phyloP scores from a whole-genome alignment of 2,888 invertebrate genomes.

The Eupeodes luniger region DNA sequence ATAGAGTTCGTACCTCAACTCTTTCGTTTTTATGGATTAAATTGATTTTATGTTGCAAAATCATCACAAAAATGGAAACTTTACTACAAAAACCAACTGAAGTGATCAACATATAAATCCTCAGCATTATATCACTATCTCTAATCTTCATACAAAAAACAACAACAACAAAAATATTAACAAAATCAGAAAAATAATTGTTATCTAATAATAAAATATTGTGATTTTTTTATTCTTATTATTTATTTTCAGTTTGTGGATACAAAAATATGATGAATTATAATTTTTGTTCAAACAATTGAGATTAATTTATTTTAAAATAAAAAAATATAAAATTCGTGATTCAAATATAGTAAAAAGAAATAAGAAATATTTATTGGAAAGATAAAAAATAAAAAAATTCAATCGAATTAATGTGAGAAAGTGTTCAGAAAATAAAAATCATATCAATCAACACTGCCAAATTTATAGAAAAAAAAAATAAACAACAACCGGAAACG shows the following conservation, averaged over 20 bases:
- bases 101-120: slow-evolving; percentile 42
- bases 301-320: slow-evolving; percentile 62
- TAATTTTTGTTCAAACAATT: slow-evolving; percentile 74
- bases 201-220: slow-evolving; percentile 47
- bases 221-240: slow-evolving; percentile 32
- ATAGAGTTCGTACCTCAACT: slow-evolving; percentile 3
- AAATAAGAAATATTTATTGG: slow-evolving; percentile 13
- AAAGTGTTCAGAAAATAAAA: slow-evolving; percentile 50
- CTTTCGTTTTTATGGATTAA: background rate
- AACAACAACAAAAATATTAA: slow-evolving; percentile 30
- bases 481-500: slow-evolving; percentile 35
- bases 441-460: slow-evolving; percentile 66
- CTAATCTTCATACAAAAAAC: slow-evolving; percentile 33
- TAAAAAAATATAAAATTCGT: slow-evolving; percentile 33
- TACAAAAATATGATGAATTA: slow-evolving; percentile 49
- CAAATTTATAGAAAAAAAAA: slow-evolving; percentile 24
- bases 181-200: slow-evolving; percentile 14
- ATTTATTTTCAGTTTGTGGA: slow-evolving; percentile 63
- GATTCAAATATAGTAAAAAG: slow-evolving; percentile 46
- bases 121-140: slow-evolving; percentile 27
- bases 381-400: slow-evolving; percentile 10
- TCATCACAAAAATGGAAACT: no score
- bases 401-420: slow-evolving; percentile 34
- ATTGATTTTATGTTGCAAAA: background rate
- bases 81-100: background rate